These are phyloP conservation scores for Pocillopora damicornis DNA, from an alignment of 64 coral and sea anemone species.

Conservation along the genomic window DNA sequence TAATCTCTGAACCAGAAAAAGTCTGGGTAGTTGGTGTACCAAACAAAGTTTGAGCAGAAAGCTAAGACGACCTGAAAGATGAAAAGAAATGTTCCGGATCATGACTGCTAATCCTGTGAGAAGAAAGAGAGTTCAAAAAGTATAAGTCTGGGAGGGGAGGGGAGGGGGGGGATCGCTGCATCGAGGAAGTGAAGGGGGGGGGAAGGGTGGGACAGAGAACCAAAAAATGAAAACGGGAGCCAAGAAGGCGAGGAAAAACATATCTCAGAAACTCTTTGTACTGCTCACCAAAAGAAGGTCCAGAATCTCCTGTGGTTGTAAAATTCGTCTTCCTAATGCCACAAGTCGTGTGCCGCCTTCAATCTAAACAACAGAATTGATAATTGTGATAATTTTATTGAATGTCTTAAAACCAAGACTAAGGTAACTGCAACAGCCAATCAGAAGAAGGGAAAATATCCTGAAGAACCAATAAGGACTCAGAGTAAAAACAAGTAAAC, in stretches of 20 bases:
- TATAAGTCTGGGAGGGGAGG: not conserved
- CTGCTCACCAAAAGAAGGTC: constrained; percentile 67
- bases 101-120: not conserved
- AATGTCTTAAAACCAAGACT: not conserved
- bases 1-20: constrained; percentile 61
- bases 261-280: not conserved
- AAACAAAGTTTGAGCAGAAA: constrained; percentile 69
- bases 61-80: constrained; percentile 51
- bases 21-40: constrained; percentile 67
- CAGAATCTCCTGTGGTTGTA: constrained; percentile 61
- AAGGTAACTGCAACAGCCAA: no score
- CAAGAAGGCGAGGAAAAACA: no score
- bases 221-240: not conserved
- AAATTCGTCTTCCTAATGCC: constrained; percentile 63
- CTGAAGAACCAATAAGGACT: no score
- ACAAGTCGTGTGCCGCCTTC: constrained; percentile 58
- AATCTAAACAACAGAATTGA: constrained; percentile 7
- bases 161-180: not conserved
- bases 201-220: no score
- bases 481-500: no score
- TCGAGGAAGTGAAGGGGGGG: not conserved
- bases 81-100: not conserved
- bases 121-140: not conserved
- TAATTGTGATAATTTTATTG: not conserved
- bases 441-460: no score